phyloP scores from a whole-genome alignment of 2,888 invertebrate species.

The Bruchidius siliquastri region DNA sequence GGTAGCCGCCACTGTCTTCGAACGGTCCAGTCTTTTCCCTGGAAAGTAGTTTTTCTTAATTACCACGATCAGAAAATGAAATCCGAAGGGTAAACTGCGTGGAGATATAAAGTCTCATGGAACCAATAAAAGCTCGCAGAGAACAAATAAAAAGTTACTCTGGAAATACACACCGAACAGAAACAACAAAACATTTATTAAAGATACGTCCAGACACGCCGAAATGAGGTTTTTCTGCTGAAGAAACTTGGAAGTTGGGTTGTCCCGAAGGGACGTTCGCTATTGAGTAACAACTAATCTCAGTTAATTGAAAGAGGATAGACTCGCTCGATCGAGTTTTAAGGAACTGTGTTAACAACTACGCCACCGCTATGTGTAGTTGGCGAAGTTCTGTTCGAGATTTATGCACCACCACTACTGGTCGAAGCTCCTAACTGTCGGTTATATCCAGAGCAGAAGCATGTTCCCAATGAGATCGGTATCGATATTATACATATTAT shows the following conservation, averaged over 20 bases:
- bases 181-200: background rate
- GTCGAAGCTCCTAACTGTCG: background rate
- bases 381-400: background rate
- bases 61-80: background rate
- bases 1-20: background rate
- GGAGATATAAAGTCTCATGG: background rate
- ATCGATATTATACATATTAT: too few species aligned
- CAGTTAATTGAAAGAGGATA: slow-evolving; percentile 44
- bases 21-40: background rate
- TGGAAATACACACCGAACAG: background rate
- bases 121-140: background rate
- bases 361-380: background rate
- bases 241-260: background rate
- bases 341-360: background rate
- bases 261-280: background rate
- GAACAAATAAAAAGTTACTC: background rate
- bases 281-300: slow-evolving; percentile 44
- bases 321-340: slow-evolving; percentile 32
- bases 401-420: background rate
- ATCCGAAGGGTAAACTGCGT: background rate
- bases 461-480: too few species aligned
- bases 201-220: background rate
- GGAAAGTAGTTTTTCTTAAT: background rate
- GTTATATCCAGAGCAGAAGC: too few species aligned
- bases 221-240: background rate